Percentiles rank a stretch among this genome's conserved stretches.
Evolutionary conservation across 2,113 vertebrate species (phyloP).

Genomic region (Cynopterus brachyotis): DNA sequence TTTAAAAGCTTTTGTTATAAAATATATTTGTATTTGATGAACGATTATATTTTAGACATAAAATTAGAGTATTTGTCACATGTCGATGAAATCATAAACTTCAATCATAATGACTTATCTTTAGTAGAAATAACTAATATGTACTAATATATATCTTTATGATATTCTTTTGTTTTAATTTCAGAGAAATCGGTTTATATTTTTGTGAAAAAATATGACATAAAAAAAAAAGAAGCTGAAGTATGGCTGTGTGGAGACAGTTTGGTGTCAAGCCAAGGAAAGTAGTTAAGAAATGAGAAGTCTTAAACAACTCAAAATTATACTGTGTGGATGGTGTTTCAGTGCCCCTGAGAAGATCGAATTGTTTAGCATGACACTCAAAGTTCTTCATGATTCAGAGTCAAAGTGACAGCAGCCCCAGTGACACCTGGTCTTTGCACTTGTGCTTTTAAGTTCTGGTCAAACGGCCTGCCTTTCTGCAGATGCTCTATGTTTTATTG

Average conservation of each 20-base stretch:
- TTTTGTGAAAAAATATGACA: background rate
- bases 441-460: background rate
- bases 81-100: background rate
- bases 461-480: background rate
- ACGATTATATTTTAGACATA: background rate
- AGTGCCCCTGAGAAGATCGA: background rate
- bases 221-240: background rate
- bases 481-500: background rate
- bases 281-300: background rate
- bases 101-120: background rate
- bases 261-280: background rate
- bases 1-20: background rate
- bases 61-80: background rate
- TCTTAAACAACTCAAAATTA: background rate
- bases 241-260: background rate
- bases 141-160: background rate
- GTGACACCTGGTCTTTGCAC: background rate
- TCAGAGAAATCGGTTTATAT: background rate
- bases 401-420: background rate
- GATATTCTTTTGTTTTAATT: background rate
- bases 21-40: constrained; percentile 14
- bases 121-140: constrained; percentile 19
- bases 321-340: background rate
- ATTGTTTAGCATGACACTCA: background rate
- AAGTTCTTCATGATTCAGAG: background rate